Base-by-base conservation (phyloP, 2,888 invertebrate genomes). In the Tuta absoluta region DNA sequence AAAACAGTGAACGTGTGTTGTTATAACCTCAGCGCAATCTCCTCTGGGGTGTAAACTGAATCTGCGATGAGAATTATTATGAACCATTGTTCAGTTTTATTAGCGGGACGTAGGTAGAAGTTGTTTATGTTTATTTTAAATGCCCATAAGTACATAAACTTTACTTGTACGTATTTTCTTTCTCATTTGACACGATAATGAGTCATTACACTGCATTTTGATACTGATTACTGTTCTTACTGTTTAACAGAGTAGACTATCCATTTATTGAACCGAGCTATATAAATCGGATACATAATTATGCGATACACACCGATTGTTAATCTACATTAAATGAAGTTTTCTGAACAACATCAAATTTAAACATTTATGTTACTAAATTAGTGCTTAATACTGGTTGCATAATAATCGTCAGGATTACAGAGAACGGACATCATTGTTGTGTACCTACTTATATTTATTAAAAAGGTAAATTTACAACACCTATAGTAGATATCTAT, bases 331-430 rank as follows among this genome's bases (percentile, higher is more conserved):
- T 23, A 12, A 53, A 53, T 24, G 51, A 24, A 23, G 45, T 53
- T 53, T 53, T 38, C 19, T 8, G n/a, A 41, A 59, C 58, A 41
- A 59, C 58, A 59, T 38, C 33, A 21, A 59, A 41, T 59, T 38
- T 19, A 17, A 28, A 23, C n/a, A 5, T n/a, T 45, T 45, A 12
- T 14, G 41, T 41, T 21, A 51, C 19, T 33, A 33, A 5, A 7
- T 33, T 5, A 33, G 8, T 33, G 33, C 33, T 23, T 51, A 51
- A 51, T 51, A 51, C 19, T 51, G 21, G 21, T 23, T 23, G 51
- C 12, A 51, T 51, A 12, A 12, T 21, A n/a, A 21, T 51, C 2
- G 12, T 11, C 51, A 12, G 17, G 51, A 23, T 19, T 12, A 19
- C 23, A 23, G 51, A 23, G 4, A 21, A 21, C 12, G 7, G 19